These are phyloP conservation scores for Phenganax stokvisi DNA, from an alignment of 92 coral and sea anemone species.

Conservation along the genomic window DNA sequence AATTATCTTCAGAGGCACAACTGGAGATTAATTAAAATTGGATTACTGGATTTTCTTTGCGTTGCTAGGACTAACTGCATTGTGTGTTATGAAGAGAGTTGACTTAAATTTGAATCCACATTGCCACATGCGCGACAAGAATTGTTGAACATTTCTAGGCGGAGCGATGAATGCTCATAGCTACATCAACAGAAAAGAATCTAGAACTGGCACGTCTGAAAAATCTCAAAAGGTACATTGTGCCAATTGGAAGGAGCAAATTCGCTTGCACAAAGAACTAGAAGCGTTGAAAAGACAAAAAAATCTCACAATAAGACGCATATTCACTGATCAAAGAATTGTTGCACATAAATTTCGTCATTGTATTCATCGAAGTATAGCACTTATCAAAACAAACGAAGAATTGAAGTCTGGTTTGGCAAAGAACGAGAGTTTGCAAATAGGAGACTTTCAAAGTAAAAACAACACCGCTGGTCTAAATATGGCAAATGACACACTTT, in stretches of 20 bases:
- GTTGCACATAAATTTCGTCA: conserved; percentile 78
- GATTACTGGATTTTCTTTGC: too few relatives aligned
- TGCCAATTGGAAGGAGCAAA: conserved; percentile 98
- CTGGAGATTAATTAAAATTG: too few relatives aligned
- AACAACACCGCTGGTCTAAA: conserved; percentile 1
- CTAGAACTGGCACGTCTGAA: conserved; percentile 87
- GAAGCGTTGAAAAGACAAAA: conserved; percentile 75
- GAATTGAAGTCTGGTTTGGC: conserved; percentile 46
- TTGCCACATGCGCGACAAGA: neutral
- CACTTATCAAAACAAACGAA: conserved; percentile 74
- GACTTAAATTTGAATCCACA: neutral
- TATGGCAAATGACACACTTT: neutral
- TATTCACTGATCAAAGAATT: conserved; percentile 76
- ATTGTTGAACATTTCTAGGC: too few relatives aligned
- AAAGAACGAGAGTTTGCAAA: neutral
- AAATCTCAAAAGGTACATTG: conserved; percentile 97
- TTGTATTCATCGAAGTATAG: conserved; percentile 69
- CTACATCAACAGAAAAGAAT: conserved; percentile 81
- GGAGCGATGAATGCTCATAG: conserved; percentile 58
- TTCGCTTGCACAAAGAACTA: conserved; percentile 71
- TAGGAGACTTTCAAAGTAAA: conserved; percentile 10
- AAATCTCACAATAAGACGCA: conserved; percentile 65
- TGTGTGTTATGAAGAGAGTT: too few relatives aligned
- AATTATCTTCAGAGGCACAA: too few relatives aligned
- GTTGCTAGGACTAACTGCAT: too few relatives aligned